Percentiles rank a stretch among this genome's conserved stretches.
Evolutionary conservation across 1,140 invertebrate genomes (phyloP).

Genomic region (Ips nitidus): DNA sequence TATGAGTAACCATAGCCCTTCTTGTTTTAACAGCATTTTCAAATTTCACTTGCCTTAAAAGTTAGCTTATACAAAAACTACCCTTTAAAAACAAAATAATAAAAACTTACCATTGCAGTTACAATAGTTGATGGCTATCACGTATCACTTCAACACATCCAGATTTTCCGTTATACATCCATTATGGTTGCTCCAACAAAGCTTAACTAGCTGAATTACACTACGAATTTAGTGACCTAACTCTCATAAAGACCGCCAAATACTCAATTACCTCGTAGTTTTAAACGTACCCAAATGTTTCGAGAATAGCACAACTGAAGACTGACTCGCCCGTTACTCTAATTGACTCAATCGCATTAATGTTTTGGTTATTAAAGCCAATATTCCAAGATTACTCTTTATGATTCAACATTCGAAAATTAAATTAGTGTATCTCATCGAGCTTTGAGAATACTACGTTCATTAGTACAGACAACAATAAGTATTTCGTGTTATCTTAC

Average conservation of each 20-base stretch:
- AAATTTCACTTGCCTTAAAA: neutral
- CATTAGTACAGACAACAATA: constrained; percentile 5
- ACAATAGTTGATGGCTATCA: neutral
- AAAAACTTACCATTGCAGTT: neutral
- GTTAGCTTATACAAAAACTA: neutral
- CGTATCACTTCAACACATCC: neutral
- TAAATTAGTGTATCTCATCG: neutral
- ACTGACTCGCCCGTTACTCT: neutral
- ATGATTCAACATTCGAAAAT: neutral
- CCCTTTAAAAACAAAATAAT: neutral
- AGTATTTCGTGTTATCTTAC: constrained; percentile 15
- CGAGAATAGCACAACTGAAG: neutral
- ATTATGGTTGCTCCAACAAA: constrained; percentile 36
- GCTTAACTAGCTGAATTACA: constrained; percentile 45
- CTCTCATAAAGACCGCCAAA: neutral
- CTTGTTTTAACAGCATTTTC: neutral
- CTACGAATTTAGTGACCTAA: constrained; percentile 35
- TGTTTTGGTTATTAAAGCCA: constrained; percentile 2
- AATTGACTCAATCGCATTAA: constrained; percentile 10
- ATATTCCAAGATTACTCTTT: neutral
- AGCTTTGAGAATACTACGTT: neutral
- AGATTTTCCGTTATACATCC: neutral
- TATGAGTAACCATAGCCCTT: constrained; percentile 13
- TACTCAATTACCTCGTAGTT: constrained; percentile 1
- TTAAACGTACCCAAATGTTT: neutral